Conservation (phyloP, 2,113 vertebrate genomes). For the Catagonus wagneri region DNA sequence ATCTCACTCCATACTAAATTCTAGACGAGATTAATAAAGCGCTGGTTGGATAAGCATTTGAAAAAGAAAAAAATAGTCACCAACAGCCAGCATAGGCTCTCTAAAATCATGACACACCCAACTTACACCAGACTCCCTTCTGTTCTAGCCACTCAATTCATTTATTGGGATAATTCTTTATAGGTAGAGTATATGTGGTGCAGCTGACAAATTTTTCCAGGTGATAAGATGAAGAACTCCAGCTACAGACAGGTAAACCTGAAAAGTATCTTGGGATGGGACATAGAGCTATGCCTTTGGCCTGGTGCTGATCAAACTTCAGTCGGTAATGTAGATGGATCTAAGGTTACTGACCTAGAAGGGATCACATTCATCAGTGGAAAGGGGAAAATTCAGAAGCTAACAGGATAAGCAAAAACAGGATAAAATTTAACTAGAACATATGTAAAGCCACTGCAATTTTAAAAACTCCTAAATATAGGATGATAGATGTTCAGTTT, state of each 20-base stretch:
- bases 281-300: conserved; percentile 3
- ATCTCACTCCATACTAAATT: conserved; percentile 47
- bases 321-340: conserved; percentile 28
- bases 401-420: conserved; percentile 30
- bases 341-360: conserved; percentile 16
- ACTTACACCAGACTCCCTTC: conserved; percentile 38
- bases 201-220: conserved; percentile 53
- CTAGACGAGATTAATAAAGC: conserved; percentile 45
- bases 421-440: conserved; percentile 51
- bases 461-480: conserved; percentile 35
- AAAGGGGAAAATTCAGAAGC: conserved; percentile 52
- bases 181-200: conserved; percentile 22
- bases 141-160: conserved; percentile 18
- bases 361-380: background rate
- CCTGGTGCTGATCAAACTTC: conserved; percentile 17
- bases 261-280: background rate
- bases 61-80: conserved; percentile 31
- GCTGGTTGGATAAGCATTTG: conserved; percentile 12
- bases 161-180: conserved; percentile 58
- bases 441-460: conserved; percentile 16
- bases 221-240: conserved; percentile 32
- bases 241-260: conserved; percentile 25
- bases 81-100: conserved; percentile 32
- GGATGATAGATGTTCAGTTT: conserved; percentile 16
- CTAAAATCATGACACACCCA: conserved; percentile 46